Percentiles rank a stretch among this genome's conserved stretches.
Evolutionary conservation across 2,113 vertebrate species (phyloP).

Genomic region (Larimichthys crocea): DNA sequence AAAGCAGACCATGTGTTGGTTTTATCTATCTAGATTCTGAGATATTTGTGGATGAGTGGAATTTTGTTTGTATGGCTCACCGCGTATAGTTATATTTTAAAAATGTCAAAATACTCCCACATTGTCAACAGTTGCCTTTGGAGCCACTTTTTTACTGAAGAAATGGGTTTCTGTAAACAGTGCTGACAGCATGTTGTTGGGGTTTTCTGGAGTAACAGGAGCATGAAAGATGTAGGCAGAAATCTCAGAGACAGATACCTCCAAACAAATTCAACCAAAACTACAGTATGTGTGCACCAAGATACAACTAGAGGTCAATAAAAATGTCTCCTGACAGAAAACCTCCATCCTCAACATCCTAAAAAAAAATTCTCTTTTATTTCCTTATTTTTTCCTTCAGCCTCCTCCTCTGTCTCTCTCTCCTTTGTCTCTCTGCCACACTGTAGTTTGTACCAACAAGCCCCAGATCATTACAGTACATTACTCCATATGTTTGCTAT

Average conservation of each 20-base stretch:
- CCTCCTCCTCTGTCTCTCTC: neutral
- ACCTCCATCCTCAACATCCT: neutral
- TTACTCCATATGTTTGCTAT: conserved; percentile 8
- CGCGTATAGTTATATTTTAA: neutral
- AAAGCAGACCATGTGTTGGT: neutral
- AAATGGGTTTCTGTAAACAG: neutral
- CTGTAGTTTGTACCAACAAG: neutral
- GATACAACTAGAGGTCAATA: neutral
- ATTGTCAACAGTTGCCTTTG: neutral
- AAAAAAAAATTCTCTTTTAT: neutral
- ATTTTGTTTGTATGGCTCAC: neutral
- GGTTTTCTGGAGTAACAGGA: neutral
- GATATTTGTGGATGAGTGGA: neutral
- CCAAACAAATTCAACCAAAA: neutral
- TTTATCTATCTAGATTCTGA: neutral
- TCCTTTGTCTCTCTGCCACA: neutral
- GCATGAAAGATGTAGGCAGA: neutral
- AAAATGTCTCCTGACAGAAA: neutral
- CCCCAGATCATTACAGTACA: neutral
- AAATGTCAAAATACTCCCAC: neutral
- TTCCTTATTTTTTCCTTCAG: neutral
- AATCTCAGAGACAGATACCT: neutral
- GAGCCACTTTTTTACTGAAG: neutral
- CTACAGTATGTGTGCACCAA: neutral
- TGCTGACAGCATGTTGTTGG: neutral